phyloP scores from a whole-genome alignment of 2,113 vertebrate species.

The Gobiocypris rarus region DNA sequence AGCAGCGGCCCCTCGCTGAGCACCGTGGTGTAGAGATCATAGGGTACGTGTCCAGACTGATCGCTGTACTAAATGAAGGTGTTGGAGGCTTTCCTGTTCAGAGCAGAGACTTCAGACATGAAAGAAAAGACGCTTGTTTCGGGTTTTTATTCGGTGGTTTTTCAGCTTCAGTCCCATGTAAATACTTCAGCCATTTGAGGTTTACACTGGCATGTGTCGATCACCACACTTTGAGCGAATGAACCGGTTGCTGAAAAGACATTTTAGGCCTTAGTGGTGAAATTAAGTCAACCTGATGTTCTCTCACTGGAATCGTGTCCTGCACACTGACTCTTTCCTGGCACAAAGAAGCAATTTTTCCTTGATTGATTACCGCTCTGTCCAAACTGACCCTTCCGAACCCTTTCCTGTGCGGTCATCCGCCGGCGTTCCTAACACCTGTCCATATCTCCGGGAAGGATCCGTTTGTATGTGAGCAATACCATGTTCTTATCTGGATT shows the following conservation, averaged over 20 bases:
- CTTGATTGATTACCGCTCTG: not conserved
- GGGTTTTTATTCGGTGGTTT: not conserved
- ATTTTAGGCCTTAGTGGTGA: conserved; percentile 1
- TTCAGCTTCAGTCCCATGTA: conserved; percentile 1
- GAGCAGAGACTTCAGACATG: conserved; percentile 25
- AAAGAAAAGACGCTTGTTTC: not conserved
- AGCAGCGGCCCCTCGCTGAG: conserved; percentile 83
- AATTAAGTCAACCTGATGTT: not conserved
- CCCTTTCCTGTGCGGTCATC: not conserved
- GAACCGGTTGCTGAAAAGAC: conserved; percentile 20
- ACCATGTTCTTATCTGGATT: not conserved
- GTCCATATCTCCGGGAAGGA: not conserved
- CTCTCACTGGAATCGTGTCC: conserved; percentile 16
- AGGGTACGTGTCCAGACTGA: conserved; percentile 6
- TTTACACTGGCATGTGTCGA: conserved; percentile 2
- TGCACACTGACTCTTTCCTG: conserved; percentile 23
- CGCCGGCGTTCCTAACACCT: too few species aligned
- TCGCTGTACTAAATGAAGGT: not conserved
- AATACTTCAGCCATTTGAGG: not conserved
- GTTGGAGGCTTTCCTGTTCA: not conserved
- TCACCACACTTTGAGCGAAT: conserved; percentile 3
- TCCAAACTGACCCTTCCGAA: conserved; percentile 6
- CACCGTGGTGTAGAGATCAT: conserved; percentile 77
- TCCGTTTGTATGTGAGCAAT: not conserved
- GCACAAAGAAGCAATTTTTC: not conserved